These are phyloP conservation scores for Oxyruncus cristatus DNA, from an alignment of 2,113 vertebrate species.

Conservation along the genomic window DNA sequence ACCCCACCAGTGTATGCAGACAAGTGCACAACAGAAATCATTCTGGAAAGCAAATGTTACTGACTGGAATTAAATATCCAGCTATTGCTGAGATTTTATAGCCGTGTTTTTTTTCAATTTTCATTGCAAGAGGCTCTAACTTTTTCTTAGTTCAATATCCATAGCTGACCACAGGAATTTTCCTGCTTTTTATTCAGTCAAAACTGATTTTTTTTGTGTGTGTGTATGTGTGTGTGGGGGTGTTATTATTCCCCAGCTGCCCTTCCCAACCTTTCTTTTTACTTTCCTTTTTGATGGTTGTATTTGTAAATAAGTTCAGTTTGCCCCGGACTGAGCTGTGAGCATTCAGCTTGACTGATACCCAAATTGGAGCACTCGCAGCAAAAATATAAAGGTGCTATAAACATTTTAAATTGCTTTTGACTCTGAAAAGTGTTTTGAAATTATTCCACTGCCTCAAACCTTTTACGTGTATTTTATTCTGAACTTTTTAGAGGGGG, in stretches of 20 bases:
- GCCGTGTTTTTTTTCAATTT: neutral
- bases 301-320: conserved; percentile 1
- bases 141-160: neutral
- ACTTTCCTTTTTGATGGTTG: neutral
- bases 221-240: no score
- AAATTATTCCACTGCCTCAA: conserved; percentile 28
- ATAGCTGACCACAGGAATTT: neutral
- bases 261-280: neutral
- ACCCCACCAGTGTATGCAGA: neutral
- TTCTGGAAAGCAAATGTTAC: neutral
- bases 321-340: neutral
- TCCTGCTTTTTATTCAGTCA: neutral
- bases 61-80: neutral
- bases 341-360: conserved; percentile 29
- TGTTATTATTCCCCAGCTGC: neutral
- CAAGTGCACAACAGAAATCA: neutral
- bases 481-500: neutral
- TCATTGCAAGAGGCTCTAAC: neutral
- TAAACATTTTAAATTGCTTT: conserved; percentile 55
- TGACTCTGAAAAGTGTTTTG: conserved; percentile 26
- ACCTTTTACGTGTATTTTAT: neutral
- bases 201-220: no score
- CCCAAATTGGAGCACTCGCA: conserved; percentile 1
- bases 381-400: conserved; percentile 45
- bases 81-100: neutral